Conservation (phyloP, 2,113 vertebrate genomes). For the Stictonetta naevosa region DNA sequence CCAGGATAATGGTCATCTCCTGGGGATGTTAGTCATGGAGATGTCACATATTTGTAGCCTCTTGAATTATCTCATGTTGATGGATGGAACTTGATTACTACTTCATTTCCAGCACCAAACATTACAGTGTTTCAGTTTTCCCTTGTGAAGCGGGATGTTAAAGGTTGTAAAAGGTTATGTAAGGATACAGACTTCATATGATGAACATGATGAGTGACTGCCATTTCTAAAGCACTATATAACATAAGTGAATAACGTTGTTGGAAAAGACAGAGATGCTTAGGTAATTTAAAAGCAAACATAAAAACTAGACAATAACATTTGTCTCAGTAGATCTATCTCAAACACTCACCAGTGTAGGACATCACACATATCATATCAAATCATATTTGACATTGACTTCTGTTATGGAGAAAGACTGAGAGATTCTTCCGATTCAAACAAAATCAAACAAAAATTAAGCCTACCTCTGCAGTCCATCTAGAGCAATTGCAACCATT, state of each 20-base stretch:
- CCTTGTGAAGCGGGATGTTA: not conserved
- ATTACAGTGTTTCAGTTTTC: not conserved
- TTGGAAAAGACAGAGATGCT: not conserved
- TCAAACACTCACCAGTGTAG: not conserved
- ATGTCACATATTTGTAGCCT: not conserved
- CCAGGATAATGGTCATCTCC: not conserved
- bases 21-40: not conserved
- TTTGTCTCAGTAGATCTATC: not conserved
- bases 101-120: not conserved
- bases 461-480: not conserved
- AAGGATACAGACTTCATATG: not conserved
- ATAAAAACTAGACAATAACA: not conserved
- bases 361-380: not conserved
- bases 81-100: not conserved
- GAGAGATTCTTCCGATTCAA: not conserved
- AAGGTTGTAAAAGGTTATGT: not conserved
- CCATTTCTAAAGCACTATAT: not conserved
- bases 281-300: not conserved
- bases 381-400: not conserved
- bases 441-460: not conserved
- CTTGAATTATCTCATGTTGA: not conserved
- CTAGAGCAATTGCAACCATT: not conserved
- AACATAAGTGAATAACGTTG: not conserved
- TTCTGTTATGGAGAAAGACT: not conserved
- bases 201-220: not conserved